Evolutionary conservation across 1,140 invertebrate species (phyloP).

Genomic region (Diabrotica undecimpunctata): DNA sequence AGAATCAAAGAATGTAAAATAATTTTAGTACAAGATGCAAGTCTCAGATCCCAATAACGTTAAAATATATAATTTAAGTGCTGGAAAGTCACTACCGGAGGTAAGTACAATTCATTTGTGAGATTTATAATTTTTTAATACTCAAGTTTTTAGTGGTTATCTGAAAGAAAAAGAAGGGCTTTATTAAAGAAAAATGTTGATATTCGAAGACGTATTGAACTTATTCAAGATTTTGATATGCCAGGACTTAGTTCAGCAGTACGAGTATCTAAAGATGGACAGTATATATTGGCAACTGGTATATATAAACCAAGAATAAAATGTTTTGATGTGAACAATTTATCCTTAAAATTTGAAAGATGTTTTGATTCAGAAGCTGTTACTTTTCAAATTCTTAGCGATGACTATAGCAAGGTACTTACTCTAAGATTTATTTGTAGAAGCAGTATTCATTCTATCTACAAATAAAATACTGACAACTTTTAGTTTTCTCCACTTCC

Average conservation of each 20-base stretch:
- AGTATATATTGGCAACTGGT: conserved; percentile 89
- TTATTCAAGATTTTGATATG: conserved; percentile 99
- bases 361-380: conserved; percentile 96
- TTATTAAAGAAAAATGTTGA: conserved; percentile 90
- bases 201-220: conserved; percentile 83
- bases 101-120: conserved; percentile 58
- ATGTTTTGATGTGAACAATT: conserved; percentile 94
- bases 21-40: conserved; percentile 55
- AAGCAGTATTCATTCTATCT: too few relatives aligned
- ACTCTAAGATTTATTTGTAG: neutral
- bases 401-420: conserved; percentile 84
- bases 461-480: too few relatives aligned
- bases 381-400: conserved; percentile 80
- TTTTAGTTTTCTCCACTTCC: too few relatives aligned
- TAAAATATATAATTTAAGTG: conserved; percentile 96
- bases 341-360: conserved; percentile 97
- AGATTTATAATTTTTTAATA: conserved; percentile 14
- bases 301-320: conserved; percentile 95
- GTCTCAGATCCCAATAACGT: conserved; percentile 87
- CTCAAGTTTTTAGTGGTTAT: conserved; percentile 76
- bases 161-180: conserved; percentile 81
- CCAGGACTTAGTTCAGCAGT: conserved; percentile 86
- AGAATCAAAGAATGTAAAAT: too few relatives aligned
- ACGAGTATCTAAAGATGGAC: conserved; percentile 83
- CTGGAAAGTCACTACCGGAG: conserved; percentile 93